Base-by-base conservation (phyloP, 35 echinoderm and acorn worm species). In the Heliocidaris tuberculata region DNA sequence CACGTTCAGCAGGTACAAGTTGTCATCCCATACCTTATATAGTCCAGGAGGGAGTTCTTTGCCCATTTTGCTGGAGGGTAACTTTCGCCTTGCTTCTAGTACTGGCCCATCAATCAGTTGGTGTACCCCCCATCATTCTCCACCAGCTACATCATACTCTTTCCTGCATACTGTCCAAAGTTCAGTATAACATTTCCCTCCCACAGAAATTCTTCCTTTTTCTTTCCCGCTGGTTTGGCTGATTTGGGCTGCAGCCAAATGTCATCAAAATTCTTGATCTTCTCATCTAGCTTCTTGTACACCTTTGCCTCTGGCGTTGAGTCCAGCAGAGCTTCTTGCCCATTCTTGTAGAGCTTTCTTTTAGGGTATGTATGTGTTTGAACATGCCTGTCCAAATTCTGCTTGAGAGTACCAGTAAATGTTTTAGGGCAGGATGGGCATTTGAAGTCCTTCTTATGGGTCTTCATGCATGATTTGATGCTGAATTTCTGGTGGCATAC, bases 111-210 rank as follows among this genome's bases (percentile, higher is more conserved):
- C 19, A 96, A 93, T 93, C 95, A 96, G 10, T 59, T n/a, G 1
- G 78, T 48, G 54, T 89, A 95, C 2, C 95, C 95, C 56, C 94
- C 85, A 48, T 96, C 95, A 60, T 96, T 96, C 78, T 96, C 93
- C 50, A 96, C 7, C 24, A 96, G 85, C 95, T 93, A 96, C 21
- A 60, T 86, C 47, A 86, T 93, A 13, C 65, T 86, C 7, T 59
- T 24, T 7, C 95, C 95, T 32, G 42, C 19, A 49, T 96, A 96
- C 49, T 96, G 78, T 13, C 93, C 95, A 32, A 52, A 96, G 29
- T 21, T 92, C 13, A 96, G 30, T 3, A 59, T 35, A 21, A 96
- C 52, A 48, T 94, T 87, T 47, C 50, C 35, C 47, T 48, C 59
- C 93, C 93, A 96, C 47, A 96, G 19, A 48, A 86, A 89, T 0